Evolutionary conservation across 2,888 invertebrate genomes (phyloP), one percentile per base, ranked within the genome.

Genomic region (Drosophila formosana): DNA sequence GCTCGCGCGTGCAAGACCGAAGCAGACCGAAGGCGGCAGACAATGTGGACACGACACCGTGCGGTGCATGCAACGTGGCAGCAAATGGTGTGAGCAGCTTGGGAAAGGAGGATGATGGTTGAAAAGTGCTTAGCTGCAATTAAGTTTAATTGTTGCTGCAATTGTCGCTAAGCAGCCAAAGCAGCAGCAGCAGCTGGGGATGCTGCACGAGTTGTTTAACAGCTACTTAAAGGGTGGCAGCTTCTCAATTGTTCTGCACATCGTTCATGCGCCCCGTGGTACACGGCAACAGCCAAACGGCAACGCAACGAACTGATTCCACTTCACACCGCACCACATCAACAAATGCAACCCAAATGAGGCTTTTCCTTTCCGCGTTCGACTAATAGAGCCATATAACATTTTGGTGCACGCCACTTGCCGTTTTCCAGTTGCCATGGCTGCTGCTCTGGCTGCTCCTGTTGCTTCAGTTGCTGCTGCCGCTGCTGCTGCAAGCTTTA

Each of bases 91-190:
- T 13, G 25, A 39, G 46, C 5, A n/a, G 55, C 13, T 18, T 2
- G 9, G 41, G n/a, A 7, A 6, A 28, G 37, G 18, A 47, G 18
- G 41, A 7, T 8, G 41, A 7, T 8, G 39, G 23, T 6, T 37
- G 11, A 67, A 62, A 58, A 50, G 63, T 65, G 72, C 83, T 83
- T 78, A 78, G 68, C 80, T 87, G 80, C 80, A 83, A 87, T 83
- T 87, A 87, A 78, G 66, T 69, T 84, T 87, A 87, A 83, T 80
- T 80, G 82, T 72, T 58, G 57, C 70, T 71, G 68, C 82, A 87
- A 82, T 87, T 82, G 84, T 77, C 80, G 87, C 78, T 80, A 70
- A 80, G 75, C 72, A 72, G 69, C 57, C 49, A 46, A 60, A 53
- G 78, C 58, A 72, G 69, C 53, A 45, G 45, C 56, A 56, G 78